Percentiles rank a stretch among this genome's conserved stretches.
phyloP scores from a whole-genome alignment of 2,113 vertebrate genomes.

The Corythaixoides concolor region DNA sequence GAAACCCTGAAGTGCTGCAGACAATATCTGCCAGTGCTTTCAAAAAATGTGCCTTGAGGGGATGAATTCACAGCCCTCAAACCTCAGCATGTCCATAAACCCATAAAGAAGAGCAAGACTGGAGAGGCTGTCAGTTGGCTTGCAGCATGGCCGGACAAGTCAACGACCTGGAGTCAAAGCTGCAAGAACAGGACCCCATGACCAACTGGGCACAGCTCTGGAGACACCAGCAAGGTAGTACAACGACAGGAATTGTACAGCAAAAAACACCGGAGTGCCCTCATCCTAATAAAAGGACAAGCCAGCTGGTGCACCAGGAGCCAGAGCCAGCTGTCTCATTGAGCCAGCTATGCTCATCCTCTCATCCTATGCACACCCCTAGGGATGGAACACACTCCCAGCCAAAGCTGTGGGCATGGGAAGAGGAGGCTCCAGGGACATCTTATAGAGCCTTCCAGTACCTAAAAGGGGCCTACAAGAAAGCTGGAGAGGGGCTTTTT shows the following conservation, averaged over 20 bases:
- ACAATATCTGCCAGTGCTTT: neutral
- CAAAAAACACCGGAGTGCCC: neutral
- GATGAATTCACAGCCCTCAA: neutral
- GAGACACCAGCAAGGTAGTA: neutral
- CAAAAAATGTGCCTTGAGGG: neutral
- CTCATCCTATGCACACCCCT: neutral
- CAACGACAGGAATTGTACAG: neutral
- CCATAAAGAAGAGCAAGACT: neutral
- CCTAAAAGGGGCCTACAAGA: too few relatives aligned
- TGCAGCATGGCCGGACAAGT: neutral
- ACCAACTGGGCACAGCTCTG: neutral
- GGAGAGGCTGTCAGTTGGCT: neutral
- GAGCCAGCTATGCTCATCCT: neutral
- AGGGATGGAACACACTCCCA: neutral
- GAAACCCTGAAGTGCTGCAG: neutral
- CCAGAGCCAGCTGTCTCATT: neutral
- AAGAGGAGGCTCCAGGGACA: neutral
- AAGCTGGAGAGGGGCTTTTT: too few relatives aligned
- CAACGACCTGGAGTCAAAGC: neutral
- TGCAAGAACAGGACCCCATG: neutral
- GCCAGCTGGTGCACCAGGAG: neutral
- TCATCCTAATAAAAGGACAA: neutral
- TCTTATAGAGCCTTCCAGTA: too few relatives aligned
- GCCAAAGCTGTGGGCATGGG: fast-evolving
- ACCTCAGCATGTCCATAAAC: neutral